A percentile compares a stretch with the other conserved stretches of the same genome.
phyloP scores from a whole-genome alignment of 2,888 invertebrate species.

The Lamproptera curius region DNA sequence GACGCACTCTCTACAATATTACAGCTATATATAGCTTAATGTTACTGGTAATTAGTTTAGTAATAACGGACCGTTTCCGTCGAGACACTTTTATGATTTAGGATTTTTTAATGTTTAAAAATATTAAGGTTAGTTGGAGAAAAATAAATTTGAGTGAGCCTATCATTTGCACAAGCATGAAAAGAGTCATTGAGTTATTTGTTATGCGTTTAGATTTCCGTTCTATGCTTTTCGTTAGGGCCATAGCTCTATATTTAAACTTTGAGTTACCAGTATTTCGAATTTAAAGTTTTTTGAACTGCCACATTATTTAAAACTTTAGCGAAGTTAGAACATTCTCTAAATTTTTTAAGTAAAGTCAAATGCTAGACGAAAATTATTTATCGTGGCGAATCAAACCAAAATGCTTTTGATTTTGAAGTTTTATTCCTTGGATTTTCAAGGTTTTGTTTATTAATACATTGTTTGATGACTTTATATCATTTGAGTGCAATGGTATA shows the following conservation, averaged over 20 bases:
- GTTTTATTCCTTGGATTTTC: no score
- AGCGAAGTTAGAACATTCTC: no score
- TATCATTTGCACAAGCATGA: neutral
- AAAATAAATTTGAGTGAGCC: neutral
- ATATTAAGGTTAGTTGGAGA: neutral
- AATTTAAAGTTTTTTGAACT: no score
- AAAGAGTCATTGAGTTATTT: neutral
- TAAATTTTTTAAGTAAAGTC: no score
- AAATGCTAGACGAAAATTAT: no score
- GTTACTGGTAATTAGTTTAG: slow-evolving; percentile 8
- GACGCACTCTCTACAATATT: slow-evolving; percentile 12
- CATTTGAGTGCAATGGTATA: no score
- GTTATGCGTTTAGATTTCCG: neutral
- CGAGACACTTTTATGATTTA: neutral
- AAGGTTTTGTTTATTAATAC: no score
- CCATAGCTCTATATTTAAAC: neutral
- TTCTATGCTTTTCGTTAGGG: neutral
- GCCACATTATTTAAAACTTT: no score
- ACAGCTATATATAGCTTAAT: slow-evolving; percentile 25
- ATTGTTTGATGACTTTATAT: no score
- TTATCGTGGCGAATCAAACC: no score
- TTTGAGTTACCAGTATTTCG: no score
- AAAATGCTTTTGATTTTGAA: no score
- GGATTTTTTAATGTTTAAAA: neutral
- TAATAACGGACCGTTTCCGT: neutral